Conservation (phyloP, 2,888 invertebrate species). For the Eupithecia vulgata region DNA sequence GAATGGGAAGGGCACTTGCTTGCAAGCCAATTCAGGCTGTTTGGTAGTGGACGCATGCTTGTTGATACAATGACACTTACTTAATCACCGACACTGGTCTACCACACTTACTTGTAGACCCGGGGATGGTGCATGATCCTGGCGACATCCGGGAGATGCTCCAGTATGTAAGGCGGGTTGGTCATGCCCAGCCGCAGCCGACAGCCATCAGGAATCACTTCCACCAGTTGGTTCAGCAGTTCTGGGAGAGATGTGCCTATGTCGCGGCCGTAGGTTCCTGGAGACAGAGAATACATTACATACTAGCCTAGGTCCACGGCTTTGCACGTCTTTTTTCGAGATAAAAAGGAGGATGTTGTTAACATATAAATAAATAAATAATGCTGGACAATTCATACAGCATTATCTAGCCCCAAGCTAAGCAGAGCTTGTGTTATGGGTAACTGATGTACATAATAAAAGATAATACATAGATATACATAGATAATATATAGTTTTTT, state of each 20-base stretch:
- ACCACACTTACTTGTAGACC: constrained; percentile 87
- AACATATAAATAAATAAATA: too few relatives aligned
- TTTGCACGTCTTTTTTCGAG: too few relatives aligned
- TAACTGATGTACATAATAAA: too few relatives aligned
- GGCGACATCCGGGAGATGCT: constrained; percentile 95
- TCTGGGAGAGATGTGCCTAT: constrained; percentile 95
- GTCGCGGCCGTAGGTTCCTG: constrained; percentile 96
- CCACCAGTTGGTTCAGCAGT: constrained; percentile 92
- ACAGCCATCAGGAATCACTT: constrained; percentile 89
- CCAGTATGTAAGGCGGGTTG: constrained; percentile 98
- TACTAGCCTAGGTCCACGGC: background rate
- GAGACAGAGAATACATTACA: background rate
- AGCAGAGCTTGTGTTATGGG: too few relatives aligned
- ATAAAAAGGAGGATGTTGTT: too few relatives aligned
- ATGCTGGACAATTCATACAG: too few relatives aligned
- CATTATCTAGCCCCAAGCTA: too few relatives aligned
- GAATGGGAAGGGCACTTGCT: too few relatives aligned
- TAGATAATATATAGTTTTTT: too few relatives aligned
- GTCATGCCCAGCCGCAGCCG: constrained; percentile 97
- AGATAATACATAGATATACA: too few relatives aligned
- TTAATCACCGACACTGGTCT: constrained; percentile 78
- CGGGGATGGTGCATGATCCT: constrained; percentile 93
- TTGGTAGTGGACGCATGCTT: constrained; percentile 12
- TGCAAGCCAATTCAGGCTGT: too few relatives aligned
- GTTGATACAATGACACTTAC: constrained; percentile 48